Base-by-base conservation (phyloP, 2,113 vertebrate species). In the Tyto alba region DNA sequence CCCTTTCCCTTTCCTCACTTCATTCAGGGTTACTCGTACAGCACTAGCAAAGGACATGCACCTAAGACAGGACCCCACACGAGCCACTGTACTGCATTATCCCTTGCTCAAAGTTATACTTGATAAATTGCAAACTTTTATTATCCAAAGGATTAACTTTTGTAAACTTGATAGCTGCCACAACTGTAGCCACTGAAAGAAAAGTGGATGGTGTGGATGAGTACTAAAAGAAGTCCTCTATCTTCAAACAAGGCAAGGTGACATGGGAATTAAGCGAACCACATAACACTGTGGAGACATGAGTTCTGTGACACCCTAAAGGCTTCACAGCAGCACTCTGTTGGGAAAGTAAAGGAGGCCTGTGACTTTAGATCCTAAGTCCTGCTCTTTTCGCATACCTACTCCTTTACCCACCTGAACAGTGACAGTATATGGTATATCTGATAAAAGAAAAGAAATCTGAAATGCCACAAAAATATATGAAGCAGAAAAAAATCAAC, bases 271-370 rank as follows among this genome's bases (percentile, higher is more conserved):
- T 79, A 94, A 80, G 53, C 73, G 76, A 96, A 67, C 60, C 85
- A 85, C 27, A n/a, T 14, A 78, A 62, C 2, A 11, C 38, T 71
- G 62, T 71, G 56, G 83, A 96, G 85, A 96, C 81, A n/a, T 20
- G 5, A 5, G 76, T 90, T 90, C 66, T 86, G 69, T 73, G 60
- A 94, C 55, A 97, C 66, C 56, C 69, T 75, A 32, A 64, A 74
- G 43, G 55, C 73, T 86, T 88, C 89, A 89, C 78, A 96, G 86
- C 73, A 82, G 41, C 94, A 94, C 85, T 62, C 85, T 88, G 19
- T 41, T 68, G 59, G 85, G 59, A 97, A 96, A 92, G 80, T 60
- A 97, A 93, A 96, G 64, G 36, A 67, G 76, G 21, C 9, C 41
- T 78, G 48, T 40, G 62, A 20, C 56, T 68, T 82, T 34, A 71